Base-by-base conservation (phyloP, 1,140 invertebrate species). In the Drosophila erecta region DNA sequence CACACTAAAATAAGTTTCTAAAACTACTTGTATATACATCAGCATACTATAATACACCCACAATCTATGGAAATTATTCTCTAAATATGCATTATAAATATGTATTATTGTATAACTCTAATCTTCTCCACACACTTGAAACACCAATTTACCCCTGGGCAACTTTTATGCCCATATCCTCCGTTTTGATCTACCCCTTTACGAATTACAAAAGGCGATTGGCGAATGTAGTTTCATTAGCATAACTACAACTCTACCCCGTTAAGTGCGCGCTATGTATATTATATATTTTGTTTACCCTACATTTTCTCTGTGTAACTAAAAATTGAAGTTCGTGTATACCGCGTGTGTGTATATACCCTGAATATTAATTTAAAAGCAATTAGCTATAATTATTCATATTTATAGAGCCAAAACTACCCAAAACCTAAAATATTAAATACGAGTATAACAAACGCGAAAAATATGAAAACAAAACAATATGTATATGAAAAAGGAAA, bases 381-480 rank as follows among this genome's bases (percentile, higher is more conserved):
- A 87, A 73, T 89, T 87, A 87, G 83, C 83, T 89, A 83, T 87
- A 89, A 79, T 89, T 87, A 87, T 87, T 67, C 83, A 79, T 87
- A 87, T 83, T 87, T 87, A 89, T 87, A 87, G 83, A 87, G 79
- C 83, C 83, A 87, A 87, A 87, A 87, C 84, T 89, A 87, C 79
- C 83, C 83, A 73, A 87, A 83, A 87, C 70, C 79, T 89, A 79
- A 83, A 83, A 83, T 87, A 87, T 80, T 81, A 70, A 79, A 84
- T 76, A 83, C 66, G 49, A 78, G 60, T 78, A 75, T 79, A 81
- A 85, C 58, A 75, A 79, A 77, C 55, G 62, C 62, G 67, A 73
- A 76, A 59, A 59, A 79, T 79, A 79, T 74, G 57, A 57, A 75
- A 77, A 46, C 35, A 70, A 76, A 86, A 56, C 66, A 57, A 83